Evolutionary conservation across 2,113 vertebrate genomes (phyloP), one percentile per base, ranked within the genome.

Genomic region (Petromus typicus): DNA sequence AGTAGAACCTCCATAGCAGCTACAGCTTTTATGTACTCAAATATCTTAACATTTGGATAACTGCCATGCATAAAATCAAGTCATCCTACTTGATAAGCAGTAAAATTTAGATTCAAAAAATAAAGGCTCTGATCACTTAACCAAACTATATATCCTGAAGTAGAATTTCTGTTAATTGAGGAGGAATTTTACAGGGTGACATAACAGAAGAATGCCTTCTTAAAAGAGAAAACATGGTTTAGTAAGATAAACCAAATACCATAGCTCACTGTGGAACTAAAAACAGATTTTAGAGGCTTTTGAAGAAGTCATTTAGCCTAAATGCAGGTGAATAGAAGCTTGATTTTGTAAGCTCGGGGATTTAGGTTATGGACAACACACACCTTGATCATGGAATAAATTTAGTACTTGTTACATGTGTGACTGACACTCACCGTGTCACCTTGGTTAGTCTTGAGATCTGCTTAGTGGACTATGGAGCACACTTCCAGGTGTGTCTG

Each of bases 321-420:
- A 48, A 14, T 9, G 22, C 10, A 56, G 27, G 1, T 5, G 20
- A 25, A 20, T 5, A 30, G 9, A 12, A 84, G 17, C 12, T 67
- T 23, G 7, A 4, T 20, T 43, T 23, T 30, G 56, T 3, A 14
- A 59, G 3, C 37, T 48, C 48, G 25, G 37, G 10, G 4, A 7
- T 78, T 67, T 12, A 37, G 51, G 51, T 20, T 27, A 32, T 8
- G 1, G 12, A 7, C 22, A 2, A 0, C 5, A 10, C 7, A 1
- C 7, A 1, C 2, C 66, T 18, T 71, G 10, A 8, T 5, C 23
- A 16, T 0, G 22, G 0, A 4, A 37, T 9, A 1, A 0, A 18
- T 23, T 30, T 48, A 11, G 3, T 7, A 23, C 37, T 37, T 71
- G 16, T 30, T 45, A 30, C 27, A 30, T 30, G 43, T 75, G 71